Base-by-base conservation (phyloP, 1,140 invertebrate species). In the Medauroidea extradentata region DNA sequence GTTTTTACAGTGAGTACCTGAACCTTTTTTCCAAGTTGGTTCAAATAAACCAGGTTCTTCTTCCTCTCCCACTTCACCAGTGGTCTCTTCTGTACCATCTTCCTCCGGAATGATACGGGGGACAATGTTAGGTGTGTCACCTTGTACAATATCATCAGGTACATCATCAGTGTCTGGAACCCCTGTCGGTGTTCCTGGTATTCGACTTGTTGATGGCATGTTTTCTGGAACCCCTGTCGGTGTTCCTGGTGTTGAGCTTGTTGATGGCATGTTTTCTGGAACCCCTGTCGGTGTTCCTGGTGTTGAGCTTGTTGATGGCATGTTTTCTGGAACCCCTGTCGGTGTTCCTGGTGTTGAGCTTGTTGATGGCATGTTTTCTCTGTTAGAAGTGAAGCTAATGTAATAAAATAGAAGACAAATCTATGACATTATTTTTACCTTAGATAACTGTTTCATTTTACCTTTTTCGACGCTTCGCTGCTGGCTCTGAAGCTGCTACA, bases 1-100 rank as follows among this genome's bases (percentile, higher is more conserved):
- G 29, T 60, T 46, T 60, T 59, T 46, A 34, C 29, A 34, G 29
- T 34, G 5, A 34, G 29, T 11, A 34, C 11, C 29, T 34, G 29
- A 34, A 34, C 29, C 29, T 34, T 34, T 34, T 11, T 7, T 34
- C 29, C 29, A 34, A 34, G 11, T 34, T 34, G 29, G 29, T 34
- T 34, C 29, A 34, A 34, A 34, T 4, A 11, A 34, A 34, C 29
- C 11, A 34, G 29, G 4, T 34, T 34, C 29, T 34, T 34, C 29
- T 7, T 34, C 11, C 29, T 34, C 29, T 34, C 11, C 5, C 29
- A 7, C 29, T 34, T 34, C 29, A 34, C 29, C 29, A 7, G 29
- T 34, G 29, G 11, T 34, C 4, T 34, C 29, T 34, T 34, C 29
- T 34, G 29, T 34, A 34, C 11, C 29, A 34, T 11, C 29, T 34